Conservation (phyloP, 2,113 vertebrate species). For the Oxyruncus cristatus region DNA sequence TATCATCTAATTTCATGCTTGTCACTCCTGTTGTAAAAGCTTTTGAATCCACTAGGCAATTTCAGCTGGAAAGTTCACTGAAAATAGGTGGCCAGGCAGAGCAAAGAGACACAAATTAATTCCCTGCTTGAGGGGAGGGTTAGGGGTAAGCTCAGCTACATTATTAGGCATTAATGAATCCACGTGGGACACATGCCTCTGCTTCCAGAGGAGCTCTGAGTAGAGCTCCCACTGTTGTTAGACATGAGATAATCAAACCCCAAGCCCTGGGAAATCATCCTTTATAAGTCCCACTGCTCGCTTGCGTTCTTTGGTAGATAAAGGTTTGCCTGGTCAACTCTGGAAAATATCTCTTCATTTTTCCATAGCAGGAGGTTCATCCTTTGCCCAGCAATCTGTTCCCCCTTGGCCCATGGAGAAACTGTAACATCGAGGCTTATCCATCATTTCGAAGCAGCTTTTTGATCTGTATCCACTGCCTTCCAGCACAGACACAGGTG, state of each 20-base stretch:
- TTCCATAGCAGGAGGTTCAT: not conserved
- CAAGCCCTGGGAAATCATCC: not conserved
- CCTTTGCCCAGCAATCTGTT: not conserved
- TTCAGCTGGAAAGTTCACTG: not conserved
- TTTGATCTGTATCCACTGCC: not conserved
- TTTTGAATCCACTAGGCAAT: not conserved
- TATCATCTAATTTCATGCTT: not conserved
- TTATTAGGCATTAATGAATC: constrained; percentile 41
- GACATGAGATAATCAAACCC: not conserved
- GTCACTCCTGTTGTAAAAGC: not conserved
- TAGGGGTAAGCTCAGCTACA: not conserved
- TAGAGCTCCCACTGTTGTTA: not conserved
- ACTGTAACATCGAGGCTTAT: not conserved
- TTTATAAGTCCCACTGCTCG: not conserved
- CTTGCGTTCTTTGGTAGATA: not conserved
- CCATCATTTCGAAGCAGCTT: not conserved
- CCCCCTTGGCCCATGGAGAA: not conserved
- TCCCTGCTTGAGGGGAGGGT: not conserved
- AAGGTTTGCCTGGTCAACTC: not conserved
- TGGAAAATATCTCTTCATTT: not conserved
- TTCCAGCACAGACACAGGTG: not conserved
- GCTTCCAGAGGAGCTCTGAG: not conserved
- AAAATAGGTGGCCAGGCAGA: not conserved
- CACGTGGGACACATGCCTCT: not conserved
- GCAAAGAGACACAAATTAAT: constrained; percentile 22